Evolutionary conservation across 2,113 vertebrate species (phyloP).

Genomic region (Vimba vimba): DNA sequence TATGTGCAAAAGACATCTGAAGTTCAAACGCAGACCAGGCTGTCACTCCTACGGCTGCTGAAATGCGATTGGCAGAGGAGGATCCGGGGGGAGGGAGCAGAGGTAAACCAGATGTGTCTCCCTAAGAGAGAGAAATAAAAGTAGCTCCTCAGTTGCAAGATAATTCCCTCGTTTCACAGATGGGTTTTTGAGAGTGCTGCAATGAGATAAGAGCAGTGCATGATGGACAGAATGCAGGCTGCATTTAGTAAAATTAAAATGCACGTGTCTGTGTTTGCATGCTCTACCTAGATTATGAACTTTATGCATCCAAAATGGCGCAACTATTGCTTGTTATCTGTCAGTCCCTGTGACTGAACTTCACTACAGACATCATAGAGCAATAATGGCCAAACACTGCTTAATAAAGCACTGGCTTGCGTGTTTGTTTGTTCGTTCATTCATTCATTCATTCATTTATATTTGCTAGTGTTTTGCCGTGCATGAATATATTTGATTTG

Average conservation of each 20-base stretch:
- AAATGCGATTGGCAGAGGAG: slow-evolving; percentile 64
- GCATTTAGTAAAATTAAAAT: neutral
- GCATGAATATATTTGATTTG: too few relatives aligned
- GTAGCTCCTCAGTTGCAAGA: neutral
- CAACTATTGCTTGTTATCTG: slow-evolving; percentile 34
- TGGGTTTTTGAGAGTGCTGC: neutral
- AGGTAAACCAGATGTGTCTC: slow-evolving; percentile 53
- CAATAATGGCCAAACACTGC: neutral
- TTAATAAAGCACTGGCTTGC: neutral
- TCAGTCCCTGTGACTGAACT: neutral
- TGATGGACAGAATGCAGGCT: slow-evolving; percentile 15
- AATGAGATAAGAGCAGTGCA: neutral
- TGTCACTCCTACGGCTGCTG: slow-evolving; percentile 71
- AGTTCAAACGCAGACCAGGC: slow-evolving; percentile 73
- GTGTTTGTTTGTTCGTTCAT: too few relatives aligned
- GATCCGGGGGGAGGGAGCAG: slow-evolving; percentile 42
- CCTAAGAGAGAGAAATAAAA: slow-evolving; percentile 20
- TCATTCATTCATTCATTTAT: neutral
- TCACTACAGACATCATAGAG: slow-evolving; percentile 37
- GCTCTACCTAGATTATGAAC: neutral
- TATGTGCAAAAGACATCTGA: slow-evolving; percentile 70
- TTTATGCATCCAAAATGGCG: slow-evolving; percentile 21
- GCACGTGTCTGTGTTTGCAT: neutral
- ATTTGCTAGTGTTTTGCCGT: neutral
- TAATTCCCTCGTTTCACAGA: slow-evolving; percentile 14